A percentile compares a stretch with the other conserved stretches of the same genome.
Evolutionary conservation across 1,140 invertebrate genomes (phyloP).

Genomic region (Homalodisca vitripennis): DNA sequence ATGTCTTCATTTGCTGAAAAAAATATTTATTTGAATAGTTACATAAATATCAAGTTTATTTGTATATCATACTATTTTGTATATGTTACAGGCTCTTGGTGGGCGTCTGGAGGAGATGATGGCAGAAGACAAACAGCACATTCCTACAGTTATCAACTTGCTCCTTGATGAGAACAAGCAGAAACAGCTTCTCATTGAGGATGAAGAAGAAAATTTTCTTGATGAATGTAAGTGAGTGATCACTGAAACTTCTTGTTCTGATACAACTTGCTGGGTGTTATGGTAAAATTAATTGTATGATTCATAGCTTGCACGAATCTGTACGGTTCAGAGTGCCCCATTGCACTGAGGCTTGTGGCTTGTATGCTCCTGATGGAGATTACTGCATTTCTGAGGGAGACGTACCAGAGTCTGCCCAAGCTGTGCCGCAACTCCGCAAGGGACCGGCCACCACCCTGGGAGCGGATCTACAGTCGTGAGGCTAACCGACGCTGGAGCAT

Average conservation of each 20-base stretch:
- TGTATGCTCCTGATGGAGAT: slow-evolving; percentile 95
- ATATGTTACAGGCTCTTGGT: slow-evolving; percentile 71
- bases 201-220: slow-evolving; percentile 97
- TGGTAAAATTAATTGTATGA: neutral
- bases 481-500: slow-evolving; percentile 87
- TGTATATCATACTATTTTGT: neutral
- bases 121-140: slow-evolving; percentile 68
- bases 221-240: slow-evolving; percentile 86
- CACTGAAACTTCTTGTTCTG: too few species aligned
- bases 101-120: slow-evolving; percentile 82
- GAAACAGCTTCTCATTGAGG: slow-evolving; percentile 80
- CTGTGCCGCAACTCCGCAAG: slow-evolving; percentile 64
- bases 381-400: slow-evolving; percentile 95
- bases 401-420: slow-evolving; percentile 64
- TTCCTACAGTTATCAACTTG: slow-evolving; percentile 65
- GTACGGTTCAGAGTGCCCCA: slow-evolving; percentile 84
- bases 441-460: slow-evolving; percentile 73
- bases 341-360: slow-evolving; percentile 87
- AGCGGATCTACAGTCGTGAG: slow-evolving; percentile 71
- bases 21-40: too few species aligned
- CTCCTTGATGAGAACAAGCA: slow-evolving; percentile 81
- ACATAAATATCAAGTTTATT: too few species aligned
- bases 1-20: too few species aligned
- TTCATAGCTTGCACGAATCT: slow-evolving; percentile 77
- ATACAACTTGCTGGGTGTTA: neutral